phyloP scores from a whole-genome alignment of 2,888 invertebrate genomes.

The Cataglyphis rosenhaueri region DNA sequence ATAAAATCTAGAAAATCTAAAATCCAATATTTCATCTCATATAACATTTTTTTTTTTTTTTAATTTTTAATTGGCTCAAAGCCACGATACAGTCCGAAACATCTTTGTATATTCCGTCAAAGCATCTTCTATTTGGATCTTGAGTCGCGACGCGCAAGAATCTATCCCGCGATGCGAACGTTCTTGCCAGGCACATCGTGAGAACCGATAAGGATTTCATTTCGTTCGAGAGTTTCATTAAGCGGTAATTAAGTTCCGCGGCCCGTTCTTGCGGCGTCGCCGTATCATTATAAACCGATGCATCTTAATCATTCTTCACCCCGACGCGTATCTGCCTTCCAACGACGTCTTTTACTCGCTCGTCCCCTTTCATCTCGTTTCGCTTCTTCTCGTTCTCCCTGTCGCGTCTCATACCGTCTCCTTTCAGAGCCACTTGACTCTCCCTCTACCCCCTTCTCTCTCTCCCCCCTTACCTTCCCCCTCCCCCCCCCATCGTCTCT shows the following conservation, averaged over 20 bases:
- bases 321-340: conserved; percentile 58
- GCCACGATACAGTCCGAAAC: not conserved
- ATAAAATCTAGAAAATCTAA: too few relatives aligned
- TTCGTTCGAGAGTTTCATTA: conserved; percentile 81
- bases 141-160: not conserved
- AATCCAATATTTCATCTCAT: too few relatives aligned
- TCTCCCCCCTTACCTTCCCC: not conserved
- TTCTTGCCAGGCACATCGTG: conserved; percentile 36
- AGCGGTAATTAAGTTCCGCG: conserved; percentile 82
- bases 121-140: conserved; percentile 1
- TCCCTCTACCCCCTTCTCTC: not conserved
- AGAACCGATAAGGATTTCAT: conserved; percentile 82
- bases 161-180: conserved; percentile 30
- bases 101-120: not conserved
- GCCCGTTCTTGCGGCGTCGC: conserved; percentile 67
- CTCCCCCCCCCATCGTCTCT: conserved; percentile 42
- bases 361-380: conserved; percentile 17
- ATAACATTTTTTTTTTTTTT: too few relatives aligned
- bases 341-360: conserved; percentile 39
- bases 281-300: conserved; percentile 82
- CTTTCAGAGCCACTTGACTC: conserved; percentile 53
- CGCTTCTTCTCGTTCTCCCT: conserved; percentile 31
- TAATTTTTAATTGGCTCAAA: not conserved
- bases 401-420: conserved; percentile 44
- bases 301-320: conserved; percentile 79